phyloP scores from a whole-genome alignment of 2,113 vertebrate genomes.

The Lepus europaeus region DNA sequence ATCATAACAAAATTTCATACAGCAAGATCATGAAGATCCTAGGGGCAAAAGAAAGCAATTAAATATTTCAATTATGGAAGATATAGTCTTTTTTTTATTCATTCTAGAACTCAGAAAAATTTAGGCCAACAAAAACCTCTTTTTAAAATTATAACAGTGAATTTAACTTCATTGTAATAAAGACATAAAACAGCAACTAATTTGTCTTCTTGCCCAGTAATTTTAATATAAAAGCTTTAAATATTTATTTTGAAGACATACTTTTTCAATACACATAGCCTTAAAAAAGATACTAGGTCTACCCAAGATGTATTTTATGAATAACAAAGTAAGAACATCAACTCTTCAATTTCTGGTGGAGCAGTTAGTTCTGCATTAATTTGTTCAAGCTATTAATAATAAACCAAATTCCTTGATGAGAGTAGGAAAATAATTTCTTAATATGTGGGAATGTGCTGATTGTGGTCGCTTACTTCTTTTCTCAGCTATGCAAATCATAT shows the following conservation, averaged over 20 bases:
- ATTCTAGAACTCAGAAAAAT: not conserved
- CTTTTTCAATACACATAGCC: not conserved
- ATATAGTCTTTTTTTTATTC: not conserved
- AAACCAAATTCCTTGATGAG: constrained; percentile 12
- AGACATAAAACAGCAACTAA: constrained; percentile 56
- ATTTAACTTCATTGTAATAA: constrained; percentile 57
- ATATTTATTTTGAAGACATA: constrained; percentile 59
- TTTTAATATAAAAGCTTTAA: constrained; percentile 51
- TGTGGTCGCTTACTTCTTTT: constrained; percentile 50
- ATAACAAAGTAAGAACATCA: constrained; percentile 41
- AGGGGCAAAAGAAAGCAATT: not conserved
- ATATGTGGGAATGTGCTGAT: constrained; percentile 22
- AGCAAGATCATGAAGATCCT: not conserved
- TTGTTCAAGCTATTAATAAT: not conserved
- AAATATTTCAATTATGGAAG: not conserved
- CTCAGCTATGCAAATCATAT: constrained; percentile 24
- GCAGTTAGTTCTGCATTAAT: constrained; percentile 24
- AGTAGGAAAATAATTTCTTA: not conserved
- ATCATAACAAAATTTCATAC: not conserved
- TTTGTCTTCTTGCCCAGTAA: constrained; percentile 16
- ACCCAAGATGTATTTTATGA: constrained; percentile 14
- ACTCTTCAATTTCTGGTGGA: constrained; percentile 42
- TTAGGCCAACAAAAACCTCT: not conserved
- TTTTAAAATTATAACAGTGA: constrained; percentile 23
- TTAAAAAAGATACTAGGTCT: constrained; percentile 6